Evolutionary conservation across 2,113 vertebrate genomes (phyloP), one percentile per base, ranked within the genome.

Genomic region (Atrichornis clamosus): DNA sequence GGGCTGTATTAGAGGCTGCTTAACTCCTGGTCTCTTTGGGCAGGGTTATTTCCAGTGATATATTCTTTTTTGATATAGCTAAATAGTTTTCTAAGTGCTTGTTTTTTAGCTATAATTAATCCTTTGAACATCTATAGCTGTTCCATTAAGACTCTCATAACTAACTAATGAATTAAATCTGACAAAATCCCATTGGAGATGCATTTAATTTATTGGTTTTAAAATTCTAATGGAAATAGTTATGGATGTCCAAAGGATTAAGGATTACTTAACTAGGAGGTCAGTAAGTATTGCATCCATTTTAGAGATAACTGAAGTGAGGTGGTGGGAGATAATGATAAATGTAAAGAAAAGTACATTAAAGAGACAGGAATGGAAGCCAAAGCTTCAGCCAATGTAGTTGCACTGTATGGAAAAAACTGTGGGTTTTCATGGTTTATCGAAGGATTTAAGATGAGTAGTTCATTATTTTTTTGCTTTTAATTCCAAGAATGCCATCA

Each of bases 91-190:
- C 49, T 75, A 88, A 95, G 82, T 93, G 75, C 63, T 95, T 96
- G 86, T 84, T 97, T 97, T 96, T 94, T 89, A 84, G 65, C 62
- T 90, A 62, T 92, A 95, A 94, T 97, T 95, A 94, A 87, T 95
- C 73, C 56, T 96, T 94, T 90, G 88, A 91, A 94, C 92, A 79
- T 88, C 80, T 88, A 90, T 92, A 64, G 69, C 88, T 89, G 69
- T 84, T 96, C 50, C 64, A 84, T 90, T 93, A 95, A 89, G 73
- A 92, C 42, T 93, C 49, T 92, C 41, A 11, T 84, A 93, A 88
- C 44, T 84, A 93, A 88, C 44, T 84, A 92, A 95, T 87, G 88
- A 93, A 95, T 81, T 94, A 84, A 94, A 93, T 87, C 73, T 90
- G 90, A 69, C 69, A 88, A 95, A 95, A 93, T 90, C 88, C 65